Evolutionary conservation across 64 coral and sea anemone genomes (phyloP), one percentile per base, ranked within the genome.

Genomic region (Pocillopora verrucosa): DNA sequence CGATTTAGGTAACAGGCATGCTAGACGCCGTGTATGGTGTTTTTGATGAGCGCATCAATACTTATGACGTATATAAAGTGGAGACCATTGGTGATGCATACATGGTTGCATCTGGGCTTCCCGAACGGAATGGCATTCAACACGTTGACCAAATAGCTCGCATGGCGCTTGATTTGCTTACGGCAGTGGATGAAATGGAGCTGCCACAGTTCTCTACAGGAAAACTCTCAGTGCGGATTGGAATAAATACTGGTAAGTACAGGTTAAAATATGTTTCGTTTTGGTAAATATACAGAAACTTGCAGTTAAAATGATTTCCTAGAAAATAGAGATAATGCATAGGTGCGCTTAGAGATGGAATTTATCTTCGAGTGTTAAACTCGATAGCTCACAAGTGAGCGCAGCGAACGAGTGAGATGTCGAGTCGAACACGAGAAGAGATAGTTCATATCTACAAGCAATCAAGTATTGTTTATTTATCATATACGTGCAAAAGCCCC

Each of bases 31-130:
- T 85, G 15, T 85, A 85, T 85, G 82, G 90, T 16, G 74, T 73
- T 2, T 92, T 92, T 77, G 90, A 92, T 58, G 74, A 87, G 74
- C 77, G 38, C 6, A 87, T 92, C 73, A 76, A 86, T 19, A 22
- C 14, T 12, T 92, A 92, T 78, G 90, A 92, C 61, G 90, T 92
- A 3, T 92, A 92, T 74, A 92, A 92, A 41, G 90, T 92, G 7
- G 90, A 92, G 41, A 92, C 90, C 63, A 92, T 92, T 65, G 90
- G 90, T 86, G 90, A 92, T 65, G 90, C 90, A 13, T 92, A 92
- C 34, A 92, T 92, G 90, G 90, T 87, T 0, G 90, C 34, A 22
- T 86, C 81, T 38, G 90, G 90, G 2, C 83, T 92, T 58, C 90
- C 90, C 17, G 36, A 34, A 16, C 65, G 82, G 19, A 92, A 92